phyloP scores from a whole-genome alignment of 37 sponge, comb jelly and placozoan species.

The Hexactinellida sp. region DNA sequence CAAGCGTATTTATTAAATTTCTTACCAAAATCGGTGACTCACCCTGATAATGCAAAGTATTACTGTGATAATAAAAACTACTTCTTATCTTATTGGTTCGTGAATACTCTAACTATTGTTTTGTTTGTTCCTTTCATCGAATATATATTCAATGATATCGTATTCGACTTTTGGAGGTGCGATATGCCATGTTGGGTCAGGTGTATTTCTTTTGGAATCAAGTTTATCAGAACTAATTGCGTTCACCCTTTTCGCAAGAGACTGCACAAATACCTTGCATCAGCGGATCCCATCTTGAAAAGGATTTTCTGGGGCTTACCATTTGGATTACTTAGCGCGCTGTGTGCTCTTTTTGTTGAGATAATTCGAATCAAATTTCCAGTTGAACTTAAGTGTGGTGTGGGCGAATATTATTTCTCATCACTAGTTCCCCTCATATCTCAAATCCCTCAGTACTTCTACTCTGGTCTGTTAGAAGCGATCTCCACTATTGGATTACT shows the following conservation, averaged over 20 bases:
- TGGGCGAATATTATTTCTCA: background rate
- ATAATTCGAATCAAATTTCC: background rate
- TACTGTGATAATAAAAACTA: background rate
- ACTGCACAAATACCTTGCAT: background rate
- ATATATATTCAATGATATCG: background rate
- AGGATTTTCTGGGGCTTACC: background rate
- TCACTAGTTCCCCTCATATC: background rate
- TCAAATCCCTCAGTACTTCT: constrained; percentile 12
- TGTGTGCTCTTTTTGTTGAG: background rate
- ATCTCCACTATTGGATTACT: background rate
- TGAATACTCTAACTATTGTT: background rate
- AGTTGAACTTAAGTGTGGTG: background rate
- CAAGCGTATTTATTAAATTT: background rate
- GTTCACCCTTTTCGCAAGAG: background rate
- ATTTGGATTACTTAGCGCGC: background rate
- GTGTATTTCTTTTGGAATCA: background rate
- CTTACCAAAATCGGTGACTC: background rate
- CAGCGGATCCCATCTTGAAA: background rate
- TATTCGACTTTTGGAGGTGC: background rate
- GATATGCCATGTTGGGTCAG: background rate
- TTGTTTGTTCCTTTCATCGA: background rate
- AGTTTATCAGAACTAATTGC: background rate
- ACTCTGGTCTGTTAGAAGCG: background rate
- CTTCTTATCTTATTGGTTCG: background rate
- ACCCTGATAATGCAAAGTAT: background rate